These are phyloP conservation scores for Zaprionus capensis DNA, from an alignment of 1,140 invertebrate genomes.

Conservation along the genomic window DNA sequence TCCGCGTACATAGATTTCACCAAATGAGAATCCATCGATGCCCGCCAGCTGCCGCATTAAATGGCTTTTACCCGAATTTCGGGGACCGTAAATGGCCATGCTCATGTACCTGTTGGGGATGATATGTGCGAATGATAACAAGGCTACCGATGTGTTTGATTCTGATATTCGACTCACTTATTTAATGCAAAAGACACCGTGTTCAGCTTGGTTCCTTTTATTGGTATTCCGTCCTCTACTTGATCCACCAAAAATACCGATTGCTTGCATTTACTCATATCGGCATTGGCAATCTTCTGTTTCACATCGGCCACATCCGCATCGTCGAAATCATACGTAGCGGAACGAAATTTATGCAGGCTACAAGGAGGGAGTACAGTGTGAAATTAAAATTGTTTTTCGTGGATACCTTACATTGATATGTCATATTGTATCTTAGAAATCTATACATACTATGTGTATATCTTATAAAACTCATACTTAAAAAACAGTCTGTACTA, in stretches of 20 bases:
- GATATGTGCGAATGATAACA: neutral
- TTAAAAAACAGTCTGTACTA: too few relatives aligned
- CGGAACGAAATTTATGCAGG: conserved; percentile 53
- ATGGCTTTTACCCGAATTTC: conserved; percentile 66
- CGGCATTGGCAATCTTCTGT: conserved; percentile 64
- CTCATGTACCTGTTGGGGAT: conserved; percentile 57
- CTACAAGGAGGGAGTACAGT: conserved; percentile 10
- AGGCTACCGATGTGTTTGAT: neutral
- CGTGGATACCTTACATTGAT: too few relatives aligned
- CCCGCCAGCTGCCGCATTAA: conserved; percentile 67
- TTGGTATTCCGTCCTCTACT: conserved; percentile 58
- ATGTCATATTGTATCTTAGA: too few relatives aligned
- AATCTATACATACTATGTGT: too few relatives aligned
- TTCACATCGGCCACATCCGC: conserved; percentile 74
- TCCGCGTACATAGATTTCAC: conserved; percentile 74
- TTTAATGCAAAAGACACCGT: conserved; percentile 73
- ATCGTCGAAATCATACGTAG: conserved; percentile 72
- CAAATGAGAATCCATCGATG: conserved; percentile 68
- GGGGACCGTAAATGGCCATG: conserved; percentile 69
- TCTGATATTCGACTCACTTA: conserved; percentile 53
- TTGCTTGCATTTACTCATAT: conserved; percentile 61
- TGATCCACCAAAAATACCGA: conserved; percentile 75
- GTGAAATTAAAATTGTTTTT: too few relatives aligned
- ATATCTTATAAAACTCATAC: too few relatives aligned
- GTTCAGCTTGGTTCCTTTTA: conserved; percentile 40